Percentiles rank a stretch among this genome's conserved stretches.
Evolutionary conservation across 2,113 vertebrate genomes (phyloP).

Genomic region (Amia ocellicauda): DNA sequence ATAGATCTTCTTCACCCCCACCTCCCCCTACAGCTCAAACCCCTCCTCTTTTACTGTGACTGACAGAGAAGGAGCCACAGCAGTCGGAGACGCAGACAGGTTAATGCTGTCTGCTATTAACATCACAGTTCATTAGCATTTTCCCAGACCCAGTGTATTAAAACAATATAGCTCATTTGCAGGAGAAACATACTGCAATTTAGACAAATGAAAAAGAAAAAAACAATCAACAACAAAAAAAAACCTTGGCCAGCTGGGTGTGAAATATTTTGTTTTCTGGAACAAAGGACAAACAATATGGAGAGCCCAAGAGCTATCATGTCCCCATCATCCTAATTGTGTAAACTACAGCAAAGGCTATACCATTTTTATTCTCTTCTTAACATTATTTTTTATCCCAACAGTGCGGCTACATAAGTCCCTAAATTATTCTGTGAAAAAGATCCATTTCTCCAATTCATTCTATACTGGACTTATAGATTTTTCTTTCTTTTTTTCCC

Average conservation of each 20-base stretch:
- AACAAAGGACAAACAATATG: no score
- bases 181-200: slow-evolving; percentile 25
- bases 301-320: no score
- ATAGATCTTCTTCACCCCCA: slow-evolving; percentile 4
- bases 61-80: slow-evolving; percentile 54
- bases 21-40: slow-evolving; percentile 11
- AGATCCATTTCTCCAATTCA: slow-evolving; percentile 43
- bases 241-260: no score
- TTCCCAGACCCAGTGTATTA: slow-evolving; percentile 43
- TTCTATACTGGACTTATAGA: slow-evolving; percentile 26
- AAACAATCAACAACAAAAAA: neutral
- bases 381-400: no score
- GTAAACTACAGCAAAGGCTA: no score
- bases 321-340: no score
- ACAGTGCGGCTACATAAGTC: no score
- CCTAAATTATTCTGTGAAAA: slow-evolving; percentile 41
- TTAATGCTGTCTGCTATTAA: slow-evolving; percentile 55
- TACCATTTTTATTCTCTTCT: no score
- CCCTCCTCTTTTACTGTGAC: slow-evolving; percentile 40
- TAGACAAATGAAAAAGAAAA: slow-evolving; percentile 12
- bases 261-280: no score
- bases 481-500: slow-evolving; percentile 30
- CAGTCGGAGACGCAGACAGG: slow-evolving; percentile 48
- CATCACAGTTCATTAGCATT: slow-evolving; percentile 52
- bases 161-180: slow-evolving; percentile 45